A percentile compares a stretch with the other conserved stretches of the same genome.
These are phyloP conservation scores for Monopis laevigella DNA, from an alignment of 2,888 invertebrate genomes.

Conservation along the genomic window DNA sequence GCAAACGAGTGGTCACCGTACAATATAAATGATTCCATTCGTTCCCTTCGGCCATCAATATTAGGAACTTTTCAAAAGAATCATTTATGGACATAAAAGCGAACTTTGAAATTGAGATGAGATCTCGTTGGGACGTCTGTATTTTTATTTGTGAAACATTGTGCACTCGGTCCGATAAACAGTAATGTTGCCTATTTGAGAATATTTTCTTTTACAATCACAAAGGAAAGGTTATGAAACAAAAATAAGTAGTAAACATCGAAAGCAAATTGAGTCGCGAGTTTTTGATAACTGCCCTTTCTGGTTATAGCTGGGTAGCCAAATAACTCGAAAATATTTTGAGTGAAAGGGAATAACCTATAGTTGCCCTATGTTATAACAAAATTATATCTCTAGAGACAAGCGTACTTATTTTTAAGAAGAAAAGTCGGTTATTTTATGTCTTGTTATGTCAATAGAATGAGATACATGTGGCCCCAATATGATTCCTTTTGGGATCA, in stretches of 20 bases:
- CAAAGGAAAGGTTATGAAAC: too few relatives aligned
- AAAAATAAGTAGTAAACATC: too few relatives aligned
- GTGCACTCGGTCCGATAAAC: not conserved
- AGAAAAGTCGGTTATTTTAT: too few relatives aligned
- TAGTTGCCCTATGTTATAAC: too few relatives aligned
- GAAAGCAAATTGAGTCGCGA: too few relatives aligned
- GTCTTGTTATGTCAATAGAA: too few relatives aligned
- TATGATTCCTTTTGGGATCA: too few relatives aligned
- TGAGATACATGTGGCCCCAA: too few relatives aligned
- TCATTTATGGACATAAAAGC: constrained; percentile 3
- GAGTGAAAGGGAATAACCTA: not conserved
- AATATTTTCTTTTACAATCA: not conserved
- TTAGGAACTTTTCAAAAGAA: constrained; percentile 6
- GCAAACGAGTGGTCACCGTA: not conserved
- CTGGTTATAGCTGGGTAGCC: too few relatives aligned
- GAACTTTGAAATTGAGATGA: not conserved
- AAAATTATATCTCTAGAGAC: too few relatives aligned
- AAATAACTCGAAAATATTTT: not conserved
- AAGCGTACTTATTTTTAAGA: too few relatives aligned
- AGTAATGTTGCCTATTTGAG: not conserved
- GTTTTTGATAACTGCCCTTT: too few relatives aligned
- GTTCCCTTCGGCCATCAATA: constrained; percentile 7
- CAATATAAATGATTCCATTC: not conserved
- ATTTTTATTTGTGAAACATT: not conserved
- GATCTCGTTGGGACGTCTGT: not conserved